These are phyloP conservation scores for Drosophila maculinotata DNA, from an alignment of 2,888 invertebrate species.

Conservation along the genomic window DNA sequence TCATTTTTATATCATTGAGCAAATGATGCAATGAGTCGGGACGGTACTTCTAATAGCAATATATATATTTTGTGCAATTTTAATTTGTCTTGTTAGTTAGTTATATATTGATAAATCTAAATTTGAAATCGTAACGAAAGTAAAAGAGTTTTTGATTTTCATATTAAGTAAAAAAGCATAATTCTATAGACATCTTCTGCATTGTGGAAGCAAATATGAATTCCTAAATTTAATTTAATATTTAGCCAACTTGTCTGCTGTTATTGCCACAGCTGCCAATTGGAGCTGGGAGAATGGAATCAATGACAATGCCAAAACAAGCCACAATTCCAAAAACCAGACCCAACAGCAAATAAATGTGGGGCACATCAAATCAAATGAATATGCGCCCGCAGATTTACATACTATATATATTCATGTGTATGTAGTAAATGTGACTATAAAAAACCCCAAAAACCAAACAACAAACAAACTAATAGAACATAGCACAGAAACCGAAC, in stretches of 20 bases:
- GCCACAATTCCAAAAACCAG: conserved; percentile 52
- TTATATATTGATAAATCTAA: not conserved
- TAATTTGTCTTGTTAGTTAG: not conserved
- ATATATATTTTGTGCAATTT: conserved; percentile 2
- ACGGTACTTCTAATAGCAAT: not conserved
- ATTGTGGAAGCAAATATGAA: conserved; percentile 13
- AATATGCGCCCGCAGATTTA: conserved; percentile 65
- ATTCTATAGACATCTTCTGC: too few relatives aligned
- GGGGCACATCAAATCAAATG: conserved; percentile 64
- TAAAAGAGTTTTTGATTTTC: too few relatives aligned
- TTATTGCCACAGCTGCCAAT: conserved; percentile 41
- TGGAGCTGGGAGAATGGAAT: conserved; percentile 25
- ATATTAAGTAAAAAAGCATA: too few relatives aligned
- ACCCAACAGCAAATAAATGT: conserved; percentile 62
- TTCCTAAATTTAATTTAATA: conserved; percentile 39
- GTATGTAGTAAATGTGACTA: conserved; percentile 21
- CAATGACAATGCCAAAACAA: conserved; percentile 49
- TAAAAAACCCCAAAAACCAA: conserved; percentile 47
- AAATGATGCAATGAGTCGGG: not conserved
- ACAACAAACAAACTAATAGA: conserved; percentile 49
- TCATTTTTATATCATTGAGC: conserved; percentile 37
- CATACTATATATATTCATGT: conserved; percentile 22
- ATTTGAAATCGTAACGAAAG: not conserved
- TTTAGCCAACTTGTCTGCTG: conserved; percentile 22
- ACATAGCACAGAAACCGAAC: conserved; percentile 10